These are phyloP conservation scores for Isaurus tuberculatus DNA, from an alignment of 92 coral and sea anemone species.

Conservation along the genomic window DNA sequence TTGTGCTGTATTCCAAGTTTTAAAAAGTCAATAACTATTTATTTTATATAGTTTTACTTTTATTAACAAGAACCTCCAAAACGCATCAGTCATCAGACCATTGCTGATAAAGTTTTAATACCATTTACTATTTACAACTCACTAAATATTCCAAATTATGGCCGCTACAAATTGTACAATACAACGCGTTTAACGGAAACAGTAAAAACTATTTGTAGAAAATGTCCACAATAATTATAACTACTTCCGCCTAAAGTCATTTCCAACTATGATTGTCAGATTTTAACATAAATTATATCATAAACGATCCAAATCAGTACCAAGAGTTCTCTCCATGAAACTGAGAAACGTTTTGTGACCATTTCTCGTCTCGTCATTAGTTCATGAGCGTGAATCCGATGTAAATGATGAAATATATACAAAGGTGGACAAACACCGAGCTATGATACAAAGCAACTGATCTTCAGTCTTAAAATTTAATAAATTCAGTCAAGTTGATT, in stretches of 20 bases:
- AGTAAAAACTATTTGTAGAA: neutral
- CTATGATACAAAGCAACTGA: conserved; percentile 45
- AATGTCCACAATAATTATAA: neutral
- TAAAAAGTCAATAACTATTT: neutral
- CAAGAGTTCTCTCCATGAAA: neutral
- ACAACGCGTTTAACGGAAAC: neutral
- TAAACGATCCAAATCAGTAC: neutral
- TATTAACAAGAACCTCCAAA: neutral
- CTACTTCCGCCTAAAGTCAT: conserved; percentile 21
- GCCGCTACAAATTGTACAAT: conserved; percentile 21
- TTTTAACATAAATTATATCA: neutral
- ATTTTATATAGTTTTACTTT: neutral
- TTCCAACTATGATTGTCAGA: neutral
- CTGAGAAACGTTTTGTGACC: neutral
- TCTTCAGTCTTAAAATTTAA: conserved; percentile 8
- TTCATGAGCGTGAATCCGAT: neutral
- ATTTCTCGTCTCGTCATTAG: neutral
- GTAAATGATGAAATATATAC: conserved; percentile 17
- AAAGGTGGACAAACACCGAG: conserved; percentile 22
- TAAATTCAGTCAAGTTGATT: neutral
- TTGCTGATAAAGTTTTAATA: neutral
- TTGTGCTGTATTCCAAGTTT: neutral
- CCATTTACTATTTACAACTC: conserved; percentile 19
- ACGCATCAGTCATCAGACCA: neutral
- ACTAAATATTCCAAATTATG: neutral